Conservation (phyloP, 2,113 vertebrate genomes). For the Notarius lentiginosus region DNA sequence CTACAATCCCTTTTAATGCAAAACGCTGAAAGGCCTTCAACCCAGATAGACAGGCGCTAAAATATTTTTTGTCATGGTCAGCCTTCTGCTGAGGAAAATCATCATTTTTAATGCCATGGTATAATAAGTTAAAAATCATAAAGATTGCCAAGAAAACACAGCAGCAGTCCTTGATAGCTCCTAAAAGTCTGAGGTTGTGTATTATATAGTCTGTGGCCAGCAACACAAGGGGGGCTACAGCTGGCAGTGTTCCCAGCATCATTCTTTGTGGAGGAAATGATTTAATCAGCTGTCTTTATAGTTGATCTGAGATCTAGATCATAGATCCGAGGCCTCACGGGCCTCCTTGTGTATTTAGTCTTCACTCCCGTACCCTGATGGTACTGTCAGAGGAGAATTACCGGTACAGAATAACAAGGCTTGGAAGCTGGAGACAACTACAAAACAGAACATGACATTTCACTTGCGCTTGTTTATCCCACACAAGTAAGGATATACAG, state of each 20-base stretch:
- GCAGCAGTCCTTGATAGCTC: neutral
- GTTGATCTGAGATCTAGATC: conserved; percentile 13
- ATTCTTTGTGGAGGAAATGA: conserved; percentile 26
- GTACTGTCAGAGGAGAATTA: conserved; percentile 18
- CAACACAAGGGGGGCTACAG: neutral
- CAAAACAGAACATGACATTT: conserved; percentile 3
- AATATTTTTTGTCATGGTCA: conserved; percentile 5
- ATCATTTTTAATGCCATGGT: neutral
- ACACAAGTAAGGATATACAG: neutral
- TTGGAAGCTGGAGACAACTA: conserved; percentile 11
- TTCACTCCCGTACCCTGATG: neutral
- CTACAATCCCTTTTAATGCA: neutral
- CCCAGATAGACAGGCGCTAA: neutral
- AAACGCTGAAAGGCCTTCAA: neutral
- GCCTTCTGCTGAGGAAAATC: neutral
- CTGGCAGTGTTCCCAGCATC: conserved; percentile 32
- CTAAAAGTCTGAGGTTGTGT: neutral
- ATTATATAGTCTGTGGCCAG: conserved; percentile 8
- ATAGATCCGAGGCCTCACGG: neutral
- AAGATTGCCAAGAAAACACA: neutral
- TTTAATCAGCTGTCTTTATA: conserved; percentile 25
- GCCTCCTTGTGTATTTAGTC: conserved; percentile 8
- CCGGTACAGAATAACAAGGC: neutral
- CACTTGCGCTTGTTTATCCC: conserved; percentile 1
- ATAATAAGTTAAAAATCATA: neutral